Evolutionary conservation across 92 coral and sea anemone species (phyloP).

Genomic region (Diadumene lineata): DNA sequence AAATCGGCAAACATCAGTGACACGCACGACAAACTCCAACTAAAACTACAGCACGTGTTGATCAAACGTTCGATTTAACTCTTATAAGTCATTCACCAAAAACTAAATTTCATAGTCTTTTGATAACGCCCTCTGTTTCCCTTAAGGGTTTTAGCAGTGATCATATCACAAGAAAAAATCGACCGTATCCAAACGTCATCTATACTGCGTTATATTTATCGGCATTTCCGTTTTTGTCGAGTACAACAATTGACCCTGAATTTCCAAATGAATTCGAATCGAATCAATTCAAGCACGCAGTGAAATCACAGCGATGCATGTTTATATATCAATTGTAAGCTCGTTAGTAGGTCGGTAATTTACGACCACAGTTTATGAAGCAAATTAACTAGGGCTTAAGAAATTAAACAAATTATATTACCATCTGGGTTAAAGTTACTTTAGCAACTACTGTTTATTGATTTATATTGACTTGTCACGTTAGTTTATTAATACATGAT

Average conservation of each 20-base stretch:
- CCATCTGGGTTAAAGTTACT: slow-evolving; percentile 10
- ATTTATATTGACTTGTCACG: not conserved
- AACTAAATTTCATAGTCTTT: no score
- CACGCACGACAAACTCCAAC: not conserved
- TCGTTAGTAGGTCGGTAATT: slow-evolving; percentile 8
- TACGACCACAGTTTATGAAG: slow-evolving; percentile 11
- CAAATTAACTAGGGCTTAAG: slow-evolving; percentile 1
- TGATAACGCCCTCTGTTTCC: not conserved
- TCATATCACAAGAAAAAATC: not conserved
- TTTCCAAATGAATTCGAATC: not conserved
- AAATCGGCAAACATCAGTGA: not conserved
- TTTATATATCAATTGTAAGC: slow-evolving; percentile 22
- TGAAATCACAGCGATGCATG: not conserved
- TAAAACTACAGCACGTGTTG: not conserved
- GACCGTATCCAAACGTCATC: not conserved
- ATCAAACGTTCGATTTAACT: not conserved
- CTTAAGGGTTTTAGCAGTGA: not conserved
- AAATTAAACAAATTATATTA: not conserved
- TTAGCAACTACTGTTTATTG: not conserved
- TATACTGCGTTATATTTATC: not conserved
- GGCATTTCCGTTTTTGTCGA: slow-evolving; percentile 3
- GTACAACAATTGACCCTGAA: slow-evolving; percentile 4
- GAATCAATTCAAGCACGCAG: not conserved
- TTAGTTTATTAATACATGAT: not conserved
- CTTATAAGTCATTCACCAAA: not conserved